Evolutionary conservation across 2,888 invertebrate species (phyloP), one percentile per base, ranked within the genome.

Genomic region (Thecocarcelia acutangulata): DNA sequence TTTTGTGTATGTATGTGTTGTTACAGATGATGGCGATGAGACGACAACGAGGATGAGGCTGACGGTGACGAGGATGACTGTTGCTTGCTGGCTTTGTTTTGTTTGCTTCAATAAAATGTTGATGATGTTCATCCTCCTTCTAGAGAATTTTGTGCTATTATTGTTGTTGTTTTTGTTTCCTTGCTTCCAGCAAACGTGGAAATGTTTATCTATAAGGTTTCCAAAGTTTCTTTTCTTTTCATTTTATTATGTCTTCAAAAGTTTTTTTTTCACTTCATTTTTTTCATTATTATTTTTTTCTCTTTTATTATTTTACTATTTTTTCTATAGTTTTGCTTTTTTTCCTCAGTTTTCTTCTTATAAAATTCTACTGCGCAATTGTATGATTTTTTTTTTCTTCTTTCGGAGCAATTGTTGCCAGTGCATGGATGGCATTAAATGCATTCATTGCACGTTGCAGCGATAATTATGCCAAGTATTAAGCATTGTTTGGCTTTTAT

Each of bases 391-490:
- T 19, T 40, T 44, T 21, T n/a, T 44, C n/a, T 42, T 48, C 11
- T 9, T 33, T 63, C 44, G 21, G 52, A 63, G 44, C 52, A 73
- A 50, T 56, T 75, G 80, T 61, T 70, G 69, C 69, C 50, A 52
- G 69, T 73, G 68, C 69, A 69, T 66, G 66, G 77, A 73, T 59
- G 66, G 77, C 77, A 73, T 81, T 61, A 77, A 82, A 82, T 82
- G 81, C 70, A 82, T 82, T 82, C 82, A 82, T 52, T 78, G 82
- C 82, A 82, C 82, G 82, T 82, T 82, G 78, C 75, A 66, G 82
- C 78, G 78, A 82, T 78, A 82, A 82, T 82, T 82, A 82, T 82
- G 82, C 82, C 82, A 78, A 78, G 74, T 82, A 82, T 78, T 77
- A 74, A 78, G 74, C 74, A 70, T 75, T 82, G 64, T 78, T 54